Conservation (phyloP, 2,113 vertebrate species). For the Paracyprichromis sp. region DNA sequence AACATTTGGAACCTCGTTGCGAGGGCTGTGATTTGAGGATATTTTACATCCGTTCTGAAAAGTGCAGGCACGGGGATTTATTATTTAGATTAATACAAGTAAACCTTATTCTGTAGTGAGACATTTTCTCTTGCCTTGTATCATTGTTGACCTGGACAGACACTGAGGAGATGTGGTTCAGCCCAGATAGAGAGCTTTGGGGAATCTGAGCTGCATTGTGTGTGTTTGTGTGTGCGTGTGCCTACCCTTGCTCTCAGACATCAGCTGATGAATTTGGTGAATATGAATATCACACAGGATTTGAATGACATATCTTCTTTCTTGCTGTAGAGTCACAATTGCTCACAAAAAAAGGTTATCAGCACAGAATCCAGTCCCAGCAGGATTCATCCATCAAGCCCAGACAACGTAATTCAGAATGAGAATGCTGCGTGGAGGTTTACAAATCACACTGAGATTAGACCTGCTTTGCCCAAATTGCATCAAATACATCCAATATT, state of each 20-base stretch:
- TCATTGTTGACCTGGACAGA: not conserved
- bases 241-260: slow-evolving; percentile 10
- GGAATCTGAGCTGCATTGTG: not conserved
- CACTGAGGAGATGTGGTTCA: not conserved
- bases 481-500: not conserved
- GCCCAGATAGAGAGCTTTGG: not conserved
- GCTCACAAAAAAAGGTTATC: not conserved
- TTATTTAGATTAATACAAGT: not conserved
- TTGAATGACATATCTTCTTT: not conserved
- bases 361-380: not conserved
- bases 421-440: not conserved
- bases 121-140: not conserved
- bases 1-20: not conserved
- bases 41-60: not conserved
- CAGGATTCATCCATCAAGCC: slow-evolving; percentile 16
- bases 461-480: not conserved
- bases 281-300: slow-evolving; percentile 28
- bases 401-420: not conserved
- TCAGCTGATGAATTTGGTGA: slow-evolving; percentile 21
- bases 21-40: not conserved
- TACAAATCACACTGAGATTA: not conserved
- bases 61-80: not conserved
- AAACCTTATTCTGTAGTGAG: not conserved
- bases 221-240: not conserved
- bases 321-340: not conserved